Evolutionary conservation across 2,888 invertebrate species (phyloP).

Genomic region (Cyaniris semiargus): DNA sequence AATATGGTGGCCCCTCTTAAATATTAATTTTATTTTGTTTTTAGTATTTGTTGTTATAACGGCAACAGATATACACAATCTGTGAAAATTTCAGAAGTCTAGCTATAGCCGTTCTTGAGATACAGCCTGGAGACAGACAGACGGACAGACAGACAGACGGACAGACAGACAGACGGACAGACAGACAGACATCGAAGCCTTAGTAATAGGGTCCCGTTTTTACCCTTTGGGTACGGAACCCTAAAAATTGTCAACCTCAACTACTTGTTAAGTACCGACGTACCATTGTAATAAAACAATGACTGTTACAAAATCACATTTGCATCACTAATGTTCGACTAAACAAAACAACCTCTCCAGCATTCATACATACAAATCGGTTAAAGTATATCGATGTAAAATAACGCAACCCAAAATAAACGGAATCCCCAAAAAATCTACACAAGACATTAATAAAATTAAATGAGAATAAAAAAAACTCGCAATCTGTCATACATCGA

Average conservation of each 20-base stretch:
- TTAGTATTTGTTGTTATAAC: no score
- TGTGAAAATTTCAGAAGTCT: no score
- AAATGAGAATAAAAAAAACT: conserved; percentile 7
- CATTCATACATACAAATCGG: conserved; percentile 16
- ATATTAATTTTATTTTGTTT: no score
- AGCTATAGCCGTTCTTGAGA: no score
- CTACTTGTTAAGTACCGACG: background rate
- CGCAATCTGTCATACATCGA: background rate
- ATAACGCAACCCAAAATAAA: background rate
- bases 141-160: no score
- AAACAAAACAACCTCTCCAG: conserved; percentile 9
- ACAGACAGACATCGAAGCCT: no score
- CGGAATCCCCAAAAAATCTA: conserved; percentile 12
- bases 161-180: no score
- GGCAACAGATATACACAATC: no score
- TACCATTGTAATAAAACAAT: conserved; percentile 27
- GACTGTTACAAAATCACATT: conserved; percentile 29
- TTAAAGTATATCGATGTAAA: background rate
- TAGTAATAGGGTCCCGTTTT: no score
- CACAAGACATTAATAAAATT: background rate
- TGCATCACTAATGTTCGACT: conserved; percentile 15
- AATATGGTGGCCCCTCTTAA: no score
- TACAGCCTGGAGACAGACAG: no score
- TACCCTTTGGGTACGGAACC: no score
- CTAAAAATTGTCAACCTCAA: conserved; percentile 19